Conservation (phyloP, 2,797 vertebrate genomes). For the Molossus molossus region DNA sequence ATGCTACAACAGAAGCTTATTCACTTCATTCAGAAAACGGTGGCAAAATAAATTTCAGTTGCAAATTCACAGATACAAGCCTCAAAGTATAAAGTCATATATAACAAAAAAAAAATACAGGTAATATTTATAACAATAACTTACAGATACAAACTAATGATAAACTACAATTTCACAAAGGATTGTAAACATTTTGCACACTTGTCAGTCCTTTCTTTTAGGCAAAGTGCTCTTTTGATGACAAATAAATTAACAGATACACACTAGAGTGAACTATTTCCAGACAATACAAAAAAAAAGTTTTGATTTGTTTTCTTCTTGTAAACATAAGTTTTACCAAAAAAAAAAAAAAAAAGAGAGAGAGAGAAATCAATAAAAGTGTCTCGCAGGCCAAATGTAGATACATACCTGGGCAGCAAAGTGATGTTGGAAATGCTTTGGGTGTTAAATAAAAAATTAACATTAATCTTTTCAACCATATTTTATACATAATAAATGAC, state of each 20-base stretch:
- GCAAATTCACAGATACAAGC: slow-evolving; percentile 91
- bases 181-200: slow-evolving; percentile 94
- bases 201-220: slow-evolving; percentile 93
- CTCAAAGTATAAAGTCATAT: slow-evolving; percentile 90
- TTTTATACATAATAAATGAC: slow-evolving; percentile 89
- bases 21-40: slow-evolving; percentile 89
- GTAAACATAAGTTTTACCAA: slow-evolving; percentile 90
- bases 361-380: slow-evolving; percentile 90
- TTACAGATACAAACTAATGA: slow-evolving; percentile 92
- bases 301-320: slow-evolving; percentile 90
- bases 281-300: slow-evolving; percentile 91
- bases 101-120: slow-evolving; percentile 90
- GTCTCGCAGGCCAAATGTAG: slow-evolving; percentile 91
- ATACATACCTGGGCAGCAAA: slow-evolving; percentile 89
- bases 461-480: slow-evolving; percentile 88
- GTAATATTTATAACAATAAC: slow-evolving; percentile 92
- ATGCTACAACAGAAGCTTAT: slow-evolving; percentile 91
- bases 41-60: slow-evolving; percentile 89
- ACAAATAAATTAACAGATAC: slow-evolving; percentile 98
- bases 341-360: slow-evolving; percentile 51
- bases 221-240: slow-evolving; percentile 96
- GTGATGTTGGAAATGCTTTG: slow-evolving; percentile 87
- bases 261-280: slow-evolving; percentile 91
- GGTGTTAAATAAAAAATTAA: slow-evolving; percentile 90
- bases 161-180: slow-evolving; percentile 92